Evolutionary conservation across 2,113 vertebrate species (phyloP).

Genomic region (Protobothrops flavoviridis): DNA sequence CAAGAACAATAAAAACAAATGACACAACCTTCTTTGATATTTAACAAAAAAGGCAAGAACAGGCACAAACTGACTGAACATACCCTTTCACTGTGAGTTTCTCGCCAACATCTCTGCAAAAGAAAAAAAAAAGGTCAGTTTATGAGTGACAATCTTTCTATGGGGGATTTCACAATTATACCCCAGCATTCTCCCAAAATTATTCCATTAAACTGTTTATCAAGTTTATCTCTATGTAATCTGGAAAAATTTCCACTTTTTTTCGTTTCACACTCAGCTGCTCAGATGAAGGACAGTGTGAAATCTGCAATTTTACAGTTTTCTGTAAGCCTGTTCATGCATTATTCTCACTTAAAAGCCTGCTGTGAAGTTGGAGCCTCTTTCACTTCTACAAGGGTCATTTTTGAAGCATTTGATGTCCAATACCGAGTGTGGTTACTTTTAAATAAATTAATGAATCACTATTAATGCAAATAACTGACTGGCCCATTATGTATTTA

Average conservation of each 20-base stretch:
- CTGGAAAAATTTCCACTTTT: background rate
- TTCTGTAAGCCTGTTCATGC: background rate
- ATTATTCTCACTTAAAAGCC: background rate
- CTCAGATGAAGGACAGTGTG: background rate
- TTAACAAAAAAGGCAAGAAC: background rate
- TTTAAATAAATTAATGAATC: background rate
- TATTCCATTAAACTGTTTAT: background rate
- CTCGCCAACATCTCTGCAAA: slow-evolving; percentile 87
- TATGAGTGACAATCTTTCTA: background rate
- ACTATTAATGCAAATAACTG: background rate
- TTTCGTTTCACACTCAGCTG: background rate
- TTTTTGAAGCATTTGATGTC: background rate
- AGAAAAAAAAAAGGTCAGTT: background rate
- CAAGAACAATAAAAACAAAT: slow-evolving; percentile 12
- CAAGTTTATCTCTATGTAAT: background rate
- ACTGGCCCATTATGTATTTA: background rate
- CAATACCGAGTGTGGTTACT: background rate
- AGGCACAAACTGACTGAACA: slow-evolving; percentile 19
- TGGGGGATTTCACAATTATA: background rate
- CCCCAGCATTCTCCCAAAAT: background rate
- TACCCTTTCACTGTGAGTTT: slow-evolving; percentile 88
- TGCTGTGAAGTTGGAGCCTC: background rate
- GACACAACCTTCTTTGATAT: background rate
- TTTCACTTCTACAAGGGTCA: background rate
- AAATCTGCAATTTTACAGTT: background rate